Evolutionary conservation across 2,888 invertebrate species (phyloP), one percentile per base, ranked within the genome.

Genomic region (Drosophila nr. fundita): DNA sequence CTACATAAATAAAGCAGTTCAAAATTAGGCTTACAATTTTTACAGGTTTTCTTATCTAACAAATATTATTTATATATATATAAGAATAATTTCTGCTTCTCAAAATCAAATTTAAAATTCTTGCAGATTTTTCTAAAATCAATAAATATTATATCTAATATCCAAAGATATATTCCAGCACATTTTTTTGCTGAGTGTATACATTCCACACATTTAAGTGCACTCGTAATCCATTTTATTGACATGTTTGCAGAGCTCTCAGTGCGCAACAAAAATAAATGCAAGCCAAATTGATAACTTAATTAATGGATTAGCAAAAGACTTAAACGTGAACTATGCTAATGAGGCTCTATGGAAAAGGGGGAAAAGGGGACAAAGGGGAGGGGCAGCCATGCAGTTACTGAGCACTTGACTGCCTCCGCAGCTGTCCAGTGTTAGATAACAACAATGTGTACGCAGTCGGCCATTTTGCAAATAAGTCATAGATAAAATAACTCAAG

Each of bases 201-300:
- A 21, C 38, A 68, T 54, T 45, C 32, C 32, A 29, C 15, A 42
- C 55, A 61, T 48, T 48, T 65, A 68, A 50, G 61, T 76, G 72
- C 72, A 54, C 29, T 29, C 58, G 57, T 54, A 70, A 73, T 69
- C 53, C 50, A 65, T 65, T 74, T 78, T 53, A 64, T 70, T 78
- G 78, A 78, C 78, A 73, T 67, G 50, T 77, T 76, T 76, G 52
- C 57, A 18, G 8, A 66, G 66, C 65, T 21, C 48, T 61, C 69
- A 38, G 52, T 63, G 67, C 50, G 42, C 30, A 42, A 24, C 30
- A 21, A 34, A 70, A 34, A 30, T 38, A 21, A 57, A 38, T 29
- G 54, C 27, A 27, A 61, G 5, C 32, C 27, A 49, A 58, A 45
- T 55, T 68, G 73, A 80, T 80, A 67, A 68, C 67, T 61, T 62